phyloP scores from a whole-genome alignment of 2,797 vertebrate species.

The Ctenochaetus hawaiiensis region DNA sequence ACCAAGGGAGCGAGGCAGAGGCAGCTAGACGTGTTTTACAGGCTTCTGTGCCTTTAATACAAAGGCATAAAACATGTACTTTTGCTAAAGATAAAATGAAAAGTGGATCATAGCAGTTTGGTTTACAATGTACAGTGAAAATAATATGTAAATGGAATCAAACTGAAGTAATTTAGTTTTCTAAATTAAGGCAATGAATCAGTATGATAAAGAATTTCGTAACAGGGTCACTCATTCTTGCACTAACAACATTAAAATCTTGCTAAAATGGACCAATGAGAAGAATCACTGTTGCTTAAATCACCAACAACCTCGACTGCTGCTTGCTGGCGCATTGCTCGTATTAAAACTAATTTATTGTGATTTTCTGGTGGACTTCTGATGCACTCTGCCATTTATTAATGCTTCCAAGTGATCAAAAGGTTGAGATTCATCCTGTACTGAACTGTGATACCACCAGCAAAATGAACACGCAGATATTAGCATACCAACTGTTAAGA shows the following conservation, averaged over 20 bases:
- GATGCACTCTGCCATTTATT: slow-evolving; percentile 50
- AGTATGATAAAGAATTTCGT: slow-evolving; percentile 29
- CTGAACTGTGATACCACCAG: slow-evolving; percentile 75
- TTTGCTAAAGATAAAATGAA: slow-evolving; percentile 52
- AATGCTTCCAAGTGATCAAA: slow-evolving; percentile 46
- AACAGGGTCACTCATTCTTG: slow-evolving; percentile 76
- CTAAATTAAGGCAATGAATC: slow-evolving; percentile 58
- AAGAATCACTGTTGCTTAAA: slow-evolving; percentile 60
- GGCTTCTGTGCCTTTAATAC: slow-evolving; percentile 51
- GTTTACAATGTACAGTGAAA: slow-evolving; percentile 36
- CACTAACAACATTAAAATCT: slow-evolving; percentile 73
- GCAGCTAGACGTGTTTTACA: slow-evolving; percentile 62
- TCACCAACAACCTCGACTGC: slow-evolving; percentile 55
- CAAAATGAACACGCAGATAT: slow-evolving; percentile 43
- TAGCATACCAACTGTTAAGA: slow-evolving; percentile 15
- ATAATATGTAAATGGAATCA: slow-evolving; percentile 42
- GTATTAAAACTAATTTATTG: slow-evolving; percentile 47
- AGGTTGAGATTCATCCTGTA: slow-evolving; percentile 42
- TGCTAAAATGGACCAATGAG: slow-evolving; percentile 72
- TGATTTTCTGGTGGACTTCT: slow-evolving; percentile 46
- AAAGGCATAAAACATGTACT: slow-evolving; percentile 49
- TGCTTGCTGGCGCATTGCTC: slow-evolving; percentile 61
- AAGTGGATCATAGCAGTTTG: slow-evolving; percentile 39
- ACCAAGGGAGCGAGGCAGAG: slow-evolving; percentile 58
- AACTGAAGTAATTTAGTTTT: slow-evolving; percentile 68